A percentile compares a stretch with the other conserved stretches of the same genome.
Evolutionary conservation across 2,797 vertebrate genomes (phyloP).

Genomic region (Florisuga fusca): DNA sequence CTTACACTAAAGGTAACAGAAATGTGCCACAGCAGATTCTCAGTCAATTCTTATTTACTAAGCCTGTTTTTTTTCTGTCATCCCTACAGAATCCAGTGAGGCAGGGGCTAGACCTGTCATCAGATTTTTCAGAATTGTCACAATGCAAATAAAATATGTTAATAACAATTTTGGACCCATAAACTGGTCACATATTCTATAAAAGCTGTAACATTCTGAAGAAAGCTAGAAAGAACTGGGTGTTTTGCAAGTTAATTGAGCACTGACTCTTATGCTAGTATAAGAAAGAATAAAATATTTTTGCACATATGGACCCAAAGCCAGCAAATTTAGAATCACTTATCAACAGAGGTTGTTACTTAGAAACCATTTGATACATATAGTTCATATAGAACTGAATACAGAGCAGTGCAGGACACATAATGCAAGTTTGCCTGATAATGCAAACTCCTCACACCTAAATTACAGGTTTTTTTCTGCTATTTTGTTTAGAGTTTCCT

Average conservation of each 20-base stretch:
- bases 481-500: neutral
- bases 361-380: neutral
- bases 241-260: neutral
- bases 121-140: neutral
- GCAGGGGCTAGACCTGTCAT: neutral
- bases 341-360: neutral
- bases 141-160: neutral
- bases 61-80: neutral
- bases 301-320: neutral
- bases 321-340: neutral
- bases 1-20: neutral
- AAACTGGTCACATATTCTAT: neutral
- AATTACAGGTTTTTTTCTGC: accelerated
- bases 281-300: neutral
- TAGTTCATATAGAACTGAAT: neutral
- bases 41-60: neutral
- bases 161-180: neutral
- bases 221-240: neutral
- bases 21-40: neutral
- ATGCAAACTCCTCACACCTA: neutral
- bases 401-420: neutral
- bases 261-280: neutral
- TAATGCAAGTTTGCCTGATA: neutral
- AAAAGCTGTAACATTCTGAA: neutral
- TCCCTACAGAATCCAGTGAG: neutral